A percentile compares a stretch with the other conserved stretches of the same genome.
Evolutionary conservation across 2,888 invertebrate genomes (phyloP).

Genomic region (Mamestra brassicae): DNA sequence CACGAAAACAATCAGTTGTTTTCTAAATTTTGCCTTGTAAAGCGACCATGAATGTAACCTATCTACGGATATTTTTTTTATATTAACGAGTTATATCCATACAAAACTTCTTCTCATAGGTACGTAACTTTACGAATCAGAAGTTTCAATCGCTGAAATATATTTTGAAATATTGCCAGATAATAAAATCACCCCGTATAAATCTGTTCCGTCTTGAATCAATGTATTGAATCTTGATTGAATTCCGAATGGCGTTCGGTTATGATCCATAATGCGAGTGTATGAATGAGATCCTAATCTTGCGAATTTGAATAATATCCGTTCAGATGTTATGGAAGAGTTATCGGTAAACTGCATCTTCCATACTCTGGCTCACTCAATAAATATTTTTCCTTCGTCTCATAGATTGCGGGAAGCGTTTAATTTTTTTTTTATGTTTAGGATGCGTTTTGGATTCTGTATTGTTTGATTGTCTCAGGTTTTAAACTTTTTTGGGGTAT

Average conservation of each 20-base stretch:
- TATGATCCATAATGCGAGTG: slow-evolving; percentile 46
- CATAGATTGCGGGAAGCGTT: neutral
- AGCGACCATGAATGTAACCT: too few relatives aligned
- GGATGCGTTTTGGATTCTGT: too few relatives aligned
- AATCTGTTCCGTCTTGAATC: slow-evolving; percentile 56
- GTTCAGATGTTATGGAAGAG: neutral
- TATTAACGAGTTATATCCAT: too few relatives aligned
- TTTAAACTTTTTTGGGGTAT: too few relatives aligned
- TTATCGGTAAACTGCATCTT: slow-evolving; percentile 18
- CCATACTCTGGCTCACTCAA: neutral
- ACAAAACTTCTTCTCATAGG: too few relatives aligned
- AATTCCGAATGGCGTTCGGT: slow-evolving; percentile 44
- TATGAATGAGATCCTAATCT: slow-evolving; percentile 51
- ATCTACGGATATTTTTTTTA: too few relatives aligned
- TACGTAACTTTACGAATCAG: neutral
- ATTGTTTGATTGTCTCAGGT: too few relatives aligned
- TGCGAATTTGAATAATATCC: slow-evolving; percentile 49
- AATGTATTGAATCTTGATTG: slow-evolving; percentile 59
- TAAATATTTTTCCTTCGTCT: neutral
- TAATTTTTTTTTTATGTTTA: neutral
- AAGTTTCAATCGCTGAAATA: neutral
- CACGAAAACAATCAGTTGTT: too few relatives aligned
- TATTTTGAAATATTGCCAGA: neutral
- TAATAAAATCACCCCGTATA: slow-evolving; percentile 37
- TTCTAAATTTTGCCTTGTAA: too few relatives aligned